Conservation (phyloP, 2,888 invertebrate species). For the Hyposoter dolosus region DNA sequence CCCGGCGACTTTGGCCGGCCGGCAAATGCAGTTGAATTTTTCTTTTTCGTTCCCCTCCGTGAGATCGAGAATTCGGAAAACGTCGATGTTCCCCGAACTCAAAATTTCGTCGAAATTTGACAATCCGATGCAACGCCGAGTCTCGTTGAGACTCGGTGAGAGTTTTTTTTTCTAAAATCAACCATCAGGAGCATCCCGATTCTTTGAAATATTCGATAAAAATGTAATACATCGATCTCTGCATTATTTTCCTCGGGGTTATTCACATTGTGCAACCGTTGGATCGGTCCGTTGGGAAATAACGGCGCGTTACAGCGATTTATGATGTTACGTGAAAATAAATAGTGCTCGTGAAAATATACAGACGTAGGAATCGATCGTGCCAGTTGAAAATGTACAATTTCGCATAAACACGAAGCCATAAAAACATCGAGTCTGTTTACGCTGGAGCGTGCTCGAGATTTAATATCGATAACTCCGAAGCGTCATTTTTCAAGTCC, state of each 20-base stretch:
- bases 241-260: slow-evolving; percentile 27
- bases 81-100: neutral
- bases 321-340: slow-evolving; percentile 56
- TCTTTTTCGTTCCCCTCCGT: neutral
- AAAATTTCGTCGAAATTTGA: neutral
- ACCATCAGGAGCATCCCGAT: neutral
- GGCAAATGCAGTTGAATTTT: neutral
- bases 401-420: slow-evolving; percentile 6
- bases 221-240: slow-evolving; percentile 22
- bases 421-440: neutral
- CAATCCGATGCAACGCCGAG: neutral
- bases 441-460: neutral
- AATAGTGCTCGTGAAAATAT: slow-evolving; percentile 24
- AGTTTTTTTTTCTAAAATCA: neutral
- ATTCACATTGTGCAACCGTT: slow-evolving; percentile 61
- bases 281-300: slow-evolving; percentile 20
- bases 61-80: neutral
- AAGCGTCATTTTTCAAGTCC: neutral
- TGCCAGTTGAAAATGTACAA: slow-evolving; percentile 1
- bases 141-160: neutral
- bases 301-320: slow-evolving; percentile 45
- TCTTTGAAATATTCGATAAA: neutral
- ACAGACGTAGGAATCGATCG: slow-evolving; percentile 39
- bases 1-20: neutral
- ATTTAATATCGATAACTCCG: neutral